phyloP scores from a whole-genome alignment of 1,140 invertebrate species.

The Platyscapa corneri region DNA sequence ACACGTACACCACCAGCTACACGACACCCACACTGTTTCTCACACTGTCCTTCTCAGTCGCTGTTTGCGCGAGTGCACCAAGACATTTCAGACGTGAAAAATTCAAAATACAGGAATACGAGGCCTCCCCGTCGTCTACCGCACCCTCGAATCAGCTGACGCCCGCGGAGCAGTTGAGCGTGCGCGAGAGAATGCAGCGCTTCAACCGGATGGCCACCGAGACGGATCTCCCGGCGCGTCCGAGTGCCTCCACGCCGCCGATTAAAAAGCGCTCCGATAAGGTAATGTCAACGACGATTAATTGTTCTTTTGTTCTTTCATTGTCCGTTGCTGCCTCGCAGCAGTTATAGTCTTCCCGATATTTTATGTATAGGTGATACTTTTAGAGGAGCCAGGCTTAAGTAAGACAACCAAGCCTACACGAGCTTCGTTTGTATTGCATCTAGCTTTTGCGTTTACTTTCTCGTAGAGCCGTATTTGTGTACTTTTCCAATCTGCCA shows the following conservation, averaged over 20 bases:
- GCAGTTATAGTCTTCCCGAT: neutral
- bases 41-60: neutral
- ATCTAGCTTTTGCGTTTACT: neutral
- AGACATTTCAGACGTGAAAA: conserved; percentile 28
- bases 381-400: too few species aligned
- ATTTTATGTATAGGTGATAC: too few species aligned
- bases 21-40: neutral
- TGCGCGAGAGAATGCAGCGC: conserved; percentile 93
- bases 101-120: conserved; percentile 70
- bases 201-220: conserved; percentile 91
- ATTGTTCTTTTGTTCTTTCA: neutral
- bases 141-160: conserved; percentile 59
- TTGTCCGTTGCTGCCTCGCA: neutral
- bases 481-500: neutral
- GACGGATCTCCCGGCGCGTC: conserved; percentile 67
- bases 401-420: too few species aligned
- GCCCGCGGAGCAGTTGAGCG: conserved; percentile 81
- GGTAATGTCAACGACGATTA: conserved; percentile 70
- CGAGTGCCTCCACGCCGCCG: conserved; percentile 71
- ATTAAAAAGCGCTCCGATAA: conserved; percentile 79
- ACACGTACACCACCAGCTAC: too few species aligned
- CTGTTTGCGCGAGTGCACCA: neutral
- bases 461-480: neutral
- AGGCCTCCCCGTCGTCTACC: conserved; percentile 40
- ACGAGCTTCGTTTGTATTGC: too few species aligned